These are phyloP conservation scores for Stercorarius parasiticus DNA, from an alignment of 2,113 vertebrate genomes.

Conservation along the genomic window DNA sequence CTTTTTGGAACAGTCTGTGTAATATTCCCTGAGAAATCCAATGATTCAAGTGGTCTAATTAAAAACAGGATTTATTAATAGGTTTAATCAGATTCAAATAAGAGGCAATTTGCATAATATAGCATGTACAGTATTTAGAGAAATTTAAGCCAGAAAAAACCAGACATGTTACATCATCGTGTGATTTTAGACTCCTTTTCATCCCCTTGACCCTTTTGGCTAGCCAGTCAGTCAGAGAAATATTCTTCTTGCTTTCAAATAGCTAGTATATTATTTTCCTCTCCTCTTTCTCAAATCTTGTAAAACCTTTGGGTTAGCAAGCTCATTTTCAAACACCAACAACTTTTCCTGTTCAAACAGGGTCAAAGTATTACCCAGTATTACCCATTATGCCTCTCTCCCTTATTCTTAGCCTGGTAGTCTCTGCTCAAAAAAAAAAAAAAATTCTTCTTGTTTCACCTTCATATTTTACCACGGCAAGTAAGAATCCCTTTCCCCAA, in stretches of 20 bases:
- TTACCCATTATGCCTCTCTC: neutral
- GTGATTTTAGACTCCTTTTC: neutral
- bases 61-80: conserved; percentile 1
- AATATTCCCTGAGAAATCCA: neutral
- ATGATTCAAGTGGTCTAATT: neutral
- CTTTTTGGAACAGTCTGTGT: neutral
- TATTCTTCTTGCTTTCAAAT: neutral
- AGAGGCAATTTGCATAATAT: neutral
- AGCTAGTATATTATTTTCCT: neutral
- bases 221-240: neutral
- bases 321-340: neutral
- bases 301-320: neutral
- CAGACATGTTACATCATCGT: neutral
- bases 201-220: neutral
- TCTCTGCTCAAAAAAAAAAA: neutral
- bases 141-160: neutral
- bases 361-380: neutral
- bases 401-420: neutral
- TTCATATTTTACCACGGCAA: neutral
- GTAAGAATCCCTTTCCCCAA: neutral
- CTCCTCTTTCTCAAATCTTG: neutral
- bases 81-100: conserved; percentile 2
- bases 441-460: neutral
- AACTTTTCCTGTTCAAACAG: neutral
- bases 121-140: neutral